Percentiles rank a stretch among this genome's conserved stretches.
These are phyloP conservation scores for Vireo altiloquus DNA, from an alignment of 2,113 vertebrate species.

Conservation along the genomic window DNA sequence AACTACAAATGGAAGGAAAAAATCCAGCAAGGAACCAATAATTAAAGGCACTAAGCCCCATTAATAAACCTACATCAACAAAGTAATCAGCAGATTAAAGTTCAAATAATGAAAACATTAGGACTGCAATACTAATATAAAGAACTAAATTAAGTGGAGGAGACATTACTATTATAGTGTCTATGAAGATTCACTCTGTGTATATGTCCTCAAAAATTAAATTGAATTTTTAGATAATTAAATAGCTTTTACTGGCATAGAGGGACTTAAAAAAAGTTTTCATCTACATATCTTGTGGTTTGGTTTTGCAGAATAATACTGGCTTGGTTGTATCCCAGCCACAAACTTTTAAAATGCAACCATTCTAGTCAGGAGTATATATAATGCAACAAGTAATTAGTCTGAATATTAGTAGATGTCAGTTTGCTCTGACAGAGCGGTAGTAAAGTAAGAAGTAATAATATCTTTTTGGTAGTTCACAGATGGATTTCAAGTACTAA, in stretches of 20 bases:
- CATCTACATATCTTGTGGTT: neutral
- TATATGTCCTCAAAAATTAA: conserved; percentile 23
- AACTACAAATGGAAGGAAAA: neutral
- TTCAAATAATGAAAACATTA: conserved; percentile 50
- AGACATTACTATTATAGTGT: neutral
- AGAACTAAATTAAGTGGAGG: neutral
- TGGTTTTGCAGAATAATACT: neutral
- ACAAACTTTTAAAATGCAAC: neutral
- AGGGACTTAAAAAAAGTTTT: neutral
- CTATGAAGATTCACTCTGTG: conserved; percentile 18
- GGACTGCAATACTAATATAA: conserved; percentile 10
- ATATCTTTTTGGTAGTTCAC: neutral
- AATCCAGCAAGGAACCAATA: conserved; percentile 25
- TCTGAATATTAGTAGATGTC: neutral
- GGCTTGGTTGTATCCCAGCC: neutral
- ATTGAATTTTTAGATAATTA: conserved; percentile 40
- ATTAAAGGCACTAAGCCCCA: conserved; percentile 31
- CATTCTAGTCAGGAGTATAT: neutral
- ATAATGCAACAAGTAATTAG: neutral
- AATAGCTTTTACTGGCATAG: neutral
- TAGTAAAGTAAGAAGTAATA: neutral
- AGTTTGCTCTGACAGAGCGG: neutral
- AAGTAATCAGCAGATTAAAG: conserved; percentile 39
- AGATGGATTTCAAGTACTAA: neutral
- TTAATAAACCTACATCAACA: conserved; percentile 1